Base-by-base conservation (phyloP, 2,797 vertebrate genomes). In the Bovichtus variegatus region DNA sequence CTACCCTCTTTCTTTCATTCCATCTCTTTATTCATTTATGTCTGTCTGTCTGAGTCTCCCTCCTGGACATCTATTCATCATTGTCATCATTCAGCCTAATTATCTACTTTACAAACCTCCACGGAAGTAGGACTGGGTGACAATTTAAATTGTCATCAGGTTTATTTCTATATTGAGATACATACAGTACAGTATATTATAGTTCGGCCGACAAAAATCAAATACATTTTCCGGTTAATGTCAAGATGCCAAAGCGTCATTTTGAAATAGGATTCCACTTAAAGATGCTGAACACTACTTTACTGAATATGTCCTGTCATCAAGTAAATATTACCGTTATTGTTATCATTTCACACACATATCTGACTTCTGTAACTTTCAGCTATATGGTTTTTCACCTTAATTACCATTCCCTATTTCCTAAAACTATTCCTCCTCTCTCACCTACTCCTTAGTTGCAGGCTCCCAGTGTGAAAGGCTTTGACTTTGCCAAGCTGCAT, bases 401-500 rank as follows among this genome's bases (percentile, higher is more conserved):
- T 43, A 46, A 34, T 38, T 61, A 69, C 27, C 36, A 8, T 21
- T 76, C 54, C 10, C 9, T 65, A 0, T 82, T 68, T 83, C 57
- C 36, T 59, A 59, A 62, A 68, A 63, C 21, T 4, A 5, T 49
- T 65, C 44, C 43, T 25, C 41, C 71, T 21, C 58, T 46, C 50
- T 27, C 65, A 60, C 41, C 25, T 15, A 64, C 71, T 57, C 62
- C 15, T 67, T n/a, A 92, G 91, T 29, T 93, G 77, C 93, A 93
- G 87, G 86, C 92, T 69, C 97, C 98, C 64, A 99, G 95, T 3
- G 98, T 99, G 80, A 99, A 99, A 93, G 98, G 98, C 74, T 99
- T 99, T 75, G 98, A 99, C 91, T 99, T 99, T 91, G 98, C 98
- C 77, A 99, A 99, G 91, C 97, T 99, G 83, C 98, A 99, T 91